Percentiles rank a stretch among this genome's conserved stretches.
Conservation (phyloP, 2,113 vertebrate genomes). For the Centropristis striata region DNA sequence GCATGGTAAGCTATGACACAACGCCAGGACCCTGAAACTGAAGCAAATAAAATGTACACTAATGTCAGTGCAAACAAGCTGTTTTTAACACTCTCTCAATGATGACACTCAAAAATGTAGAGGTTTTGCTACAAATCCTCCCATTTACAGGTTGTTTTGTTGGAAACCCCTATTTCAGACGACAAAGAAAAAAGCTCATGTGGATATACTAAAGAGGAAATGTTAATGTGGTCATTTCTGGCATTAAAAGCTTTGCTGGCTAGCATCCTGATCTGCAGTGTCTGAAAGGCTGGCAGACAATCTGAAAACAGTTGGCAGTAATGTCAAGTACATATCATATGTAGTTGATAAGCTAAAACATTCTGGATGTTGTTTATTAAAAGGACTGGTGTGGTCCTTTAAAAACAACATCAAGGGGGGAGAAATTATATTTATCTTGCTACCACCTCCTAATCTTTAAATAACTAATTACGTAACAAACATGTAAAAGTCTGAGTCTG, state of each 20-base stretch:
- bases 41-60: too few species aligned
- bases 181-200: not conserved
- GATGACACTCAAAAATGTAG: not conserved
- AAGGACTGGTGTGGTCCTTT: not conserved
- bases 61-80: not conserved
- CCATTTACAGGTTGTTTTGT: not conserved
- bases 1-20: not conserved
- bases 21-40: too few species aligned
- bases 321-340: not conserved
- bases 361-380: not conserved
- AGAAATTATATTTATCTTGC: slow-evolving; percentile 14
- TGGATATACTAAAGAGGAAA: not conserved
- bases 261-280: not conserved
- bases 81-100: not conserved
- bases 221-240: not conserved
- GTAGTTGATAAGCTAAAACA: not conserved
- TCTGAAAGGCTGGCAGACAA: not conserved
- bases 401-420: not conserved
- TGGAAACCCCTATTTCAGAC: not conserved
- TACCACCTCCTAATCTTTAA: slow-evolving; percentile 35
- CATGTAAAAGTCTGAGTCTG: slow-evolving; percentile 12
- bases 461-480: slow-evolving; percentile 10
- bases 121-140: not conserved
- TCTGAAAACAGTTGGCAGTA: not conserved
- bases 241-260: not conserved